These are phyloP conservation scores for Psittacula derbiana DNA, from an alignment of 2,797 vertebrate species.

Conservation along the genomic window DNA sequence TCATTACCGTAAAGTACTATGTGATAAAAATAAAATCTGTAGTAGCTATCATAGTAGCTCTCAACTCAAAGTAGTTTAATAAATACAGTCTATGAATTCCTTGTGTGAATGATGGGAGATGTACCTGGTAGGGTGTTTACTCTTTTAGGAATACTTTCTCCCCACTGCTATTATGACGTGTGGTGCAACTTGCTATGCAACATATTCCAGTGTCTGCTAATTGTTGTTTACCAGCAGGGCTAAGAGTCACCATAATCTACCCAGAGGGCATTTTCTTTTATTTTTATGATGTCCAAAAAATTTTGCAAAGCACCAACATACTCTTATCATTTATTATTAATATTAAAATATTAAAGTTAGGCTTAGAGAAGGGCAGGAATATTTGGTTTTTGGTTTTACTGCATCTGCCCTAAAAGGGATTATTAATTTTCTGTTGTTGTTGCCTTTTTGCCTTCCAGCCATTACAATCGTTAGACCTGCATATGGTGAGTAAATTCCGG, in stretches of 20 bases:
- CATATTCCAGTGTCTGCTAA: slow-evolving; percentile 29
- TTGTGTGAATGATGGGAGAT: neutral
- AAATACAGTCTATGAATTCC: neutral
- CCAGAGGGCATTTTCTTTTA: neutral
- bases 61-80: neutral
- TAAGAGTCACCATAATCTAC: neutral
- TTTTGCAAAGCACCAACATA: neutral
- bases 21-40: neutral
- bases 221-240: slow-evolving; percentile 1
- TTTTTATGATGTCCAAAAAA: neutral
- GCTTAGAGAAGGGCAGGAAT: neutral
- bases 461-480: neutral
- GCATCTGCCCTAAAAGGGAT: neutral
- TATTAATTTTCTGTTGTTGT: neutral
- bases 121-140: neutral
- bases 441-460: neutral
- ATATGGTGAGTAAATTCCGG: neutral
- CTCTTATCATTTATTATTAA: neutral
- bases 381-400: neutral
- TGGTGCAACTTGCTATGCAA: slow-evolving; percentile 11
- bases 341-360: neutral
- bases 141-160: slow-evolving; percentile 17
- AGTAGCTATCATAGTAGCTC: neutral
- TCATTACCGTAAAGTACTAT: neutral
- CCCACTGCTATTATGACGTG: neutral